Conservation (phyloP, 2,888 invertebrate species). For the Eledone cirrhosa region DNA sequence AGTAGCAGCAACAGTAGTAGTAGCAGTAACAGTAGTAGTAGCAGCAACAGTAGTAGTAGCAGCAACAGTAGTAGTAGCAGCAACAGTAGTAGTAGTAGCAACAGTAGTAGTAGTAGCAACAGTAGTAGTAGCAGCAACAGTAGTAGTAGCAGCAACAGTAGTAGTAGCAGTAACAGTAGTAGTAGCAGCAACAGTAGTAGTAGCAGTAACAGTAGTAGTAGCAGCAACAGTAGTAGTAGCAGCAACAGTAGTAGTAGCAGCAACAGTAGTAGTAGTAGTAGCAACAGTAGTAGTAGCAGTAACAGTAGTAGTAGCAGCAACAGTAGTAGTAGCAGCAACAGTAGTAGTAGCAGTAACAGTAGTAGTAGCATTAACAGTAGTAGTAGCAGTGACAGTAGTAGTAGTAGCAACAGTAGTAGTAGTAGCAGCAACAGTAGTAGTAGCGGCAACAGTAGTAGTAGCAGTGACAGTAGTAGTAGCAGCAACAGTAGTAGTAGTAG, state of each 20-base stretch:
- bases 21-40: constrained; percentile 13
- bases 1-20: constrained; percentile 13
- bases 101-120: constrained; percentile 21
- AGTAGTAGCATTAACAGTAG: too few relatives aligned
- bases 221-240: constrained; percentile 4
- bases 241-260: constrained; percentile 13
- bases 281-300: constrained; percentile 13
- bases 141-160: constrained; percentile 16
- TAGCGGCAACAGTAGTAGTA: too few relatives aligned
- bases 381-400: too few relatives aligned
- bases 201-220: constrained; percentile 12
- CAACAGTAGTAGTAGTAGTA: constrained; percentile 13
- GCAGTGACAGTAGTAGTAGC: too few relatives aligned
- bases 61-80: constrained; percentile 8
- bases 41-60: constrained; percentile 13
- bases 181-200: constrained; percentile 13
- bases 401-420: too few relatives aligned
- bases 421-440: too few relatives aligned
- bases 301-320: constrained; percentile 13
- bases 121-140: constrained; percentile 21
- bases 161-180: constrained; percentile 14
- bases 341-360: constrained; percentile 13
- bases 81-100: constrained; percentile 19
- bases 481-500: too few relatives aligned
- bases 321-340: constrained; percentile 13